Percentiles rank a stretch among this genome's conserved stretches.
phyloP scores from a whole-genome alignment of 1,140 invertebrate genomes.

The Brachionus rubens region DNA sequence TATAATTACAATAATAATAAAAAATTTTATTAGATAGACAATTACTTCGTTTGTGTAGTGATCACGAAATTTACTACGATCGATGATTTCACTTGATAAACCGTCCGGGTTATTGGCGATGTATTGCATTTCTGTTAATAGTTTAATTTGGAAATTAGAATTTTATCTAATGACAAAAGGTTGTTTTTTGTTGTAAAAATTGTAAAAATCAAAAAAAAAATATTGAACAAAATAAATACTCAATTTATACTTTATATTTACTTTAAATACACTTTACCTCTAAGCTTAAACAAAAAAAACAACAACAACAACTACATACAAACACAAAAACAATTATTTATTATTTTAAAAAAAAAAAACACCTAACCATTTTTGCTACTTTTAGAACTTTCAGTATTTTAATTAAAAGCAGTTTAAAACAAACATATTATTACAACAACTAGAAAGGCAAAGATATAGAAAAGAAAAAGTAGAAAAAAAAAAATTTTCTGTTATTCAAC shows the following conservation, averaged over 20 bases:
- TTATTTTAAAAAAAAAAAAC: background rate
- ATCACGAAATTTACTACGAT: constrained; percentile 37
- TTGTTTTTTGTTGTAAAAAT: no score
- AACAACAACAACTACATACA: background rate
- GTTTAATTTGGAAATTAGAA: background rate
- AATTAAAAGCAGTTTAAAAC: background rate
- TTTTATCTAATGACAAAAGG: background rate
- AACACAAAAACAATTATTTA: constrained; percentile 35
- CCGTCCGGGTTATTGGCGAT: constrained; percentile 30
- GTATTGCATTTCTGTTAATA: constrained; percentile 24
- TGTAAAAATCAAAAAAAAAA: constrained; percentile 9
- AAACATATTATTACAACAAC: background rate
- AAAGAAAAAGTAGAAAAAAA: no score
- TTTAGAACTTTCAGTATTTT: constrained; percentile 22
- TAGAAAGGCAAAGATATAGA: background rate
- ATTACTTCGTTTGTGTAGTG: constrained; percentile 45
- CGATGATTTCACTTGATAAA: constrained; percentile 34
- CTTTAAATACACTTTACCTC: constrained; percentile 40
- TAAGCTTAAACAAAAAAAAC: background rate
- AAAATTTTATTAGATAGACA: background rate
- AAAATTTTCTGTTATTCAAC: no score
- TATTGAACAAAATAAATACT: background rate
- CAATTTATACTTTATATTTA: background rate
- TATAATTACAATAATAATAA: background rate
- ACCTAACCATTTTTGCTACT: background rate